Conservation (phyloP, 2,113 vertebrate genomes). For the Larimichthys crocea region DNA sequence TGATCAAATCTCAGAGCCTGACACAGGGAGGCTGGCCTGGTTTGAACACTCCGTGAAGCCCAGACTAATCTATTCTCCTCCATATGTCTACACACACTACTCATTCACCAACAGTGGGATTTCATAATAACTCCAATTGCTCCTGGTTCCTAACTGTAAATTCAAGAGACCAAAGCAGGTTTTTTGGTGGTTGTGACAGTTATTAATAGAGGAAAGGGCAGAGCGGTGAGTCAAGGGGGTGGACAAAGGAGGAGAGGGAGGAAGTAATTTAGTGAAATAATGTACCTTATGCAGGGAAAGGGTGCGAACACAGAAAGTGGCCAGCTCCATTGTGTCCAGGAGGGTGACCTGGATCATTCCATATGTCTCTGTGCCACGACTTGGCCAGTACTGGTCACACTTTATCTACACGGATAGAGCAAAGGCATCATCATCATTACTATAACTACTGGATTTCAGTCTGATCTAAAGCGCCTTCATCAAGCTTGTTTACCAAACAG, state of each 20-base stretch:
- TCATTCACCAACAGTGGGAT: conserved; percentile 23
- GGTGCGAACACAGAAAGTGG: conserved; percentile 93
- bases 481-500: background rate
- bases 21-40: conserved; percentile 63
- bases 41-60: conserved; percentile 48
- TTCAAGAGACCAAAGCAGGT: conserved; percentile 34
- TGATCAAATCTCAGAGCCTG: conserved; percentile 65
- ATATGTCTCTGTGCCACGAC: conserved; percentile 93
- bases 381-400: conserved; percentile 99
- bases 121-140: conserved; percentile 28
- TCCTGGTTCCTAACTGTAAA: conserved; percentile 24
- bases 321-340: conserved; percentile 94
- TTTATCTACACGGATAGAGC: conserved; percentile 86
- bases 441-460: background rate
- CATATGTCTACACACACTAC: conserved; percentile 4
- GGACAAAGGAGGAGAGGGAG: background rate
- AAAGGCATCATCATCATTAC: background rate
- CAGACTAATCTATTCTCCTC: conserved; percentile 58
- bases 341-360: conserved; percentile 94
- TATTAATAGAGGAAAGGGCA: conserved; percentile 22
- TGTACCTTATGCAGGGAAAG: conserved; percentile 96
- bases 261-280: background rate
- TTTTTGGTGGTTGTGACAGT: conserved; percentile 10
- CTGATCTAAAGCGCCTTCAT: background rate
- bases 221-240: conserved; percentile 8